Evolutionary conservation across 2,113 vertebrate species (phyloP).

Genomic region (Mormyrus iriodes): DNA sequence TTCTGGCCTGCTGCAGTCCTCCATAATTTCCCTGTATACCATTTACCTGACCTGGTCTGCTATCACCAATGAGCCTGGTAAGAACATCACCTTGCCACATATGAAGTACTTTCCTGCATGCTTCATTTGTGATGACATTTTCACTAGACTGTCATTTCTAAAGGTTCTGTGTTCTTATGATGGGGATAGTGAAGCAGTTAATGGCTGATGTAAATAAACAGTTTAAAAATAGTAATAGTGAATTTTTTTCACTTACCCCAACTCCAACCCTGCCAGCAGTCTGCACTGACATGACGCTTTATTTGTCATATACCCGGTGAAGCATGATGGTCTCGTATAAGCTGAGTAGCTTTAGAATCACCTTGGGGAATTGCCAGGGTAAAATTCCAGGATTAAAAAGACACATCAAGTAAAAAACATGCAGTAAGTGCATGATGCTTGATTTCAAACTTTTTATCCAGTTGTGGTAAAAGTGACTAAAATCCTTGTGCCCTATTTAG

Average conservation of each 20-base stretch:
- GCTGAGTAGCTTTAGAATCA: not conserved
- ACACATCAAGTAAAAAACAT: not conserved
- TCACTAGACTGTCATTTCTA: not conserved
- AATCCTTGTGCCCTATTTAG: not conserved
- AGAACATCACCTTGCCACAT: conserved; percentile 32
- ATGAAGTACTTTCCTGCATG: not conserved
- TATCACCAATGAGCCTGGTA: conserved; percentile 89
- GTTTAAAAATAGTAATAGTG: not conserved
- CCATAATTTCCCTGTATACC: conserved; percentile 84
- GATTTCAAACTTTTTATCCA: not conserved
- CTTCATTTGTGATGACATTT: not conserved
- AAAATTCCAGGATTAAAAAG: not conserved
- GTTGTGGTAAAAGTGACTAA: not conserved
- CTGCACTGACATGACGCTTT: not conserved
- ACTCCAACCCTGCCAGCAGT: not conserved
- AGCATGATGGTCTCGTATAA: not conserved
- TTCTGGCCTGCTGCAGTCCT: conserved; percentile 91
- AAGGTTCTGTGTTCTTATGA: not conserved
- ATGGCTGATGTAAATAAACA: not conserved
- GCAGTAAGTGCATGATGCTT: not conserved
- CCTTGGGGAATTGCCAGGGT: not conserved
- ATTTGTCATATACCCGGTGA: not conserved
- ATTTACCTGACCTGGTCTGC: conserved; percentile 94
- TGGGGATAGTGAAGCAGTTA: not conserved
- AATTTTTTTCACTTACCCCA: not conserved